Percentiles rank a stretch among this genome's conserved stretches.
Conservation (phyloP, 2,797 vertebrate species). For the Tarsius wallacei region DNA sequence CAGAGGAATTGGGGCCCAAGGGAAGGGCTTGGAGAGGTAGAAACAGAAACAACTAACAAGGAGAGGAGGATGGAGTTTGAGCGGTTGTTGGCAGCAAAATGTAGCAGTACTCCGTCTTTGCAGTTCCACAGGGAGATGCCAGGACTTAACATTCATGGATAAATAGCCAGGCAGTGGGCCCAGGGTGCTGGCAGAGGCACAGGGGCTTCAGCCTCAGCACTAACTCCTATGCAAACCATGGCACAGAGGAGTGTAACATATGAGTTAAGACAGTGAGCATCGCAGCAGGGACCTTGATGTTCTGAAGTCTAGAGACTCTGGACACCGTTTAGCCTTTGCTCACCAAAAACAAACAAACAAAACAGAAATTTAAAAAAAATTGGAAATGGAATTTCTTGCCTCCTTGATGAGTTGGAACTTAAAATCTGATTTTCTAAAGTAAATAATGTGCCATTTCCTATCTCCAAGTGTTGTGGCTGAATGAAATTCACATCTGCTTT, state of each 20-base stretch:
- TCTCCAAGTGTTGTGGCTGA: background rate
- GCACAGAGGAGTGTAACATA: background rate
- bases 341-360: background rate
- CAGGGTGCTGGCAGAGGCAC: background rate
- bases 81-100: background rate
- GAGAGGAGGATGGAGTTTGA: background rate
- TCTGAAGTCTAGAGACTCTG: background rate
- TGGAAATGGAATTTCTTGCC: background rate
- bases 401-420: background rate
- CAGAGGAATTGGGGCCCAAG: background rate
- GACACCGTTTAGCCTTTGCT: background rate
- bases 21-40: background rate
- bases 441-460: constrained; percentile 13
- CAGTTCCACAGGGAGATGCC: background rate
- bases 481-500: background rate
- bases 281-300: background rate
- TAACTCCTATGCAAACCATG: background rate
- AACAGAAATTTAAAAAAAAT: background rate
- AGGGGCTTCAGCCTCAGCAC: background rate
- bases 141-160: background rate
- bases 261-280: background rate
- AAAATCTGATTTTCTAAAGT: background rate
- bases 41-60: background rate
- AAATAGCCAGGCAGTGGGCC: background rate
- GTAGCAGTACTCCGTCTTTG: background rate